Percentiles rank a stretch among this genome's conserved stretches.
These are phyloP conservation scores for Engraulis encrasicolus DNA, from an alignment of 2,113 vertebrate genomes.

Conservation along the genomic window DNA sequence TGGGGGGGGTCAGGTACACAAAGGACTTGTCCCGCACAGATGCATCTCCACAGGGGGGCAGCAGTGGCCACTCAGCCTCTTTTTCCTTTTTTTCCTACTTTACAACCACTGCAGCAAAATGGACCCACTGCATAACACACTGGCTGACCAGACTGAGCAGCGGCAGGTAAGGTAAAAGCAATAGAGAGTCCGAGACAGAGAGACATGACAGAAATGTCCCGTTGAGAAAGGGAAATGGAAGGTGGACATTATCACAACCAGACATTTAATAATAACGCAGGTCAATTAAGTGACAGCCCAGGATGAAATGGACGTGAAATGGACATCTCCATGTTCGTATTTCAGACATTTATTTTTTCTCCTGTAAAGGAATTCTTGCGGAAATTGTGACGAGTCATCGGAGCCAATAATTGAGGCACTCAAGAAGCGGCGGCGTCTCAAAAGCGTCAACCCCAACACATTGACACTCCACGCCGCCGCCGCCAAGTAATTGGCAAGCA, in stretches of 20 bases:
- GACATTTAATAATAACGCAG: neutral
- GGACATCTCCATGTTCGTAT: neutral
- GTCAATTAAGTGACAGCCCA: neutral
- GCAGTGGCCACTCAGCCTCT: conserved; percentile 45
- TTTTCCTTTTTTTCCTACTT: conserved; percentile 14
- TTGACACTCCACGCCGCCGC: conserved; percentile 58
- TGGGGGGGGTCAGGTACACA: no score
- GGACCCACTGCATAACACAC: conserved; percentile 31
- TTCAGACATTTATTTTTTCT: neutral
- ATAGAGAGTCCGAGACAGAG: no score
- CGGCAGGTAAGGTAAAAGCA: conserved; percentile 22
- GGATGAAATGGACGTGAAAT: neutral
- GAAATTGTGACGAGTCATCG: conserved; percentile 64
- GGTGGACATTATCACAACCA: neutral
- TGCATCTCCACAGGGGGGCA: conserved; percentile 66
- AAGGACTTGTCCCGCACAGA: conserved; percentile 48
- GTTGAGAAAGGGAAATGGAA: neutral
- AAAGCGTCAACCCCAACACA: conserved; percentile 62
- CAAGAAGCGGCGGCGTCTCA: conserved; percentile 59
- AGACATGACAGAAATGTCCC: no score
- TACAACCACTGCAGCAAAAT: conserved; percentile 49
- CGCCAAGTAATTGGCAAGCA: conserved; percentile 74
- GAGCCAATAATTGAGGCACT: conserved; percentile 71
- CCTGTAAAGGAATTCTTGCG: neutral
- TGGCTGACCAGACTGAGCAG: neutral